These are phyloP conservation scores for Cheilosia impressa DNA, from an alignment of 2,888 invertebrate species.

Conservation along the genomic window DNA sequence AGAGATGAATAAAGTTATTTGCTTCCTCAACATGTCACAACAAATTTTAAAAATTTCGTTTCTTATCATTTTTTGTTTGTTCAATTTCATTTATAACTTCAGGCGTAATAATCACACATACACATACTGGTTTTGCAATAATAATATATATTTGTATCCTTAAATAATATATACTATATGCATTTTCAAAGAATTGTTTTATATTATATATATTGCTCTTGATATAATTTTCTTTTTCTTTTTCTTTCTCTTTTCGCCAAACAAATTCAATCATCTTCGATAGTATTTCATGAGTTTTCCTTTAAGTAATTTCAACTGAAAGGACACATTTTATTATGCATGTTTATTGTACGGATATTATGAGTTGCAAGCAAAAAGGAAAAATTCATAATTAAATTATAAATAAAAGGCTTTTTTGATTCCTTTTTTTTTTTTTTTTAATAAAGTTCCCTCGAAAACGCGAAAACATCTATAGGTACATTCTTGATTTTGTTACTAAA, in stretches of 20 bases:
- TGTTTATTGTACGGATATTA: slow-evolving; percentile 30
- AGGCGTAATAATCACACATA: slow-evolving; percentile 43
- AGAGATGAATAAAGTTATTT: slow-evolving; percentile 51
- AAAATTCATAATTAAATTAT: slow-evolving; percentile 44
- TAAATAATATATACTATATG: slow-evolving; percentile 30
- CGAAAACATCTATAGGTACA: slow-evolving; percentile 71
- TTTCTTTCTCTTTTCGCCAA: slow-evolving; percentile 40
- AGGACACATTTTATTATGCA: slow-evolving; percentile 10
- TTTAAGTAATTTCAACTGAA: slow-evolving; percentile 69
- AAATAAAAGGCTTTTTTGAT: not conserved
- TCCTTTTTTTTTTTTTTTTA: slow-evolving; percentile 37
- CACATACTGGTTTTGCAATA: slow-evolving; percentile 27
- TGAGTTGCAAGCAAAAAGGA: slow-evolving; percentile 49
- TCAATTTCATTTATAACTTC: slow-evolving; percentile 35
- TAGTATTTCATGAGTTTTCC: slow-evolving; percentile 66
- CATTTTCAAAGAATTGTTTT: slow-evolving; percentile 42
- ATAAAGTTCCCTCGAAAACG: slow-evolving; percentile 70
- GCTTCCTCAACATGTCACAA: slow-evolving; percentile 58
- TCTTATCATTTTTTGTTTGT: slow-evolving; percentile 11
- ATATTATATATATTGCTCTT: slow-evolving; percentile 68
- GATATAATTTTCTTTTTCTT: slow-evolving; percentile 45
- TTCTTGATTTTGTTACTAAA: slow-evolving; percentile 69
- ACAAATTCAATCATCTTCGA: slow-evolving; percentile 51
- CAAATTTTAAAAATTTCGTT: slow-evolving; percentile 43
- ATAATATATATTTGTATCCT: slow-evolving; percentile 22